Conservation (phyloP, 2,888 invertebrate species). For the Stegana nigrithorax region DNA sequence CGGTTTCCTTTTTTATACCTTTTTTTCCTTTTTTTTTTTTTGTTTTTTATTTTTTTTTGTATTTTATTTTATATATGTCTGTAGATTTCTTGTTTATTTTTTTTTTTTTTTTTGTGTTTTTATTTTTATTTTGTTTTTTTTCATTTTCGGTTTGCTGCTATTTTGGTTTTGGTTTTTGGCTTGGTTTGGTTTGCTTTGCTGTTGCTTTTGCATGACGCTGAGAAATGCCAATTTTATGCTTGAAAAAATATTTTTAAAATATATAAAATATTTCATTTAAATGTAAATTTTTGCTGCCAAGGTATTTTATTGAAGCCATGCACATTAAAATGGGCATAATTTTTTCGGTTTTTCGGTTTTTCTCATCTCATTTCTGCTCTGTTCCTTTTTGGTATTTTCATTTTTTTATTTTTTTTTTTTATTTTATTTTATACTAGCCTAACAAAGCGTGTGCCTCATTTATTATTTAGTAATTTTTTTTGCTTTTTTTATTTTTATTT, state of each 20-base stretch:
- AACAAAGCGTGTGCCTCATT: no score
- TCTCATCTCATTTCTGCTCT: no score
- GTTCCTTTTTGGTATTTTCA: no score
- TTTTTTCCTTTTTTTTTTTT: constrained; percentile 14
- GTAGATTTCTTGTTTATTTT: constrained; percentile 38
- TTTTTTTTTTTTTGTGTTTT: constrained; percentile 30
- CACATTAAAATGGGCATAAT: constrained; percentile 1
- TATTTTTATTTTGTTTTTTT: no score
- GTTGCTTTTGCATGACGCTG: no score
- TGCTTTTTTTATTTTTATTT: neutral
- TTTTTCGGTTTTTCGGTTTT: neutral
- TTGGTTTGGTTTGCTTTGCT: neutral
- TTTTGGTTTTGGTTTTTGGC: neutral
- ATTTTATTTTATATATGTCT: neutral
- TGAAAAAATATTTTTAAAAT: constrained; percentile 56
- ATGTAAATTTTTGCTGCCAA: constrained; percentile 47
- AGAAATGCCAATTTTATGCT: constrained; percentile 54
- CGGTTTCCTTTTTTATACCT: no score
- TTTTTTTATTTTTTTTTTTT: no score
- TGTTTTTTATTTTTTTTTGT: constrained; percentile 19
- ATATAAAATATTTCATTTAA: constrained; percentile 55
- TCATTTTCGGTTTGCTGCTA: neutral
- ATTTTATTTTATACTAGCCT: no score
- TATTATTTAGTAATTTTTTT: no score
- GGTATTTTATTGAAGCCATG: constrained; percentile 22